Evolutionary conservation across 2,888 invertebrate genomes (phyloP).

Genomic region (Mamestra brassicae): DNA sequence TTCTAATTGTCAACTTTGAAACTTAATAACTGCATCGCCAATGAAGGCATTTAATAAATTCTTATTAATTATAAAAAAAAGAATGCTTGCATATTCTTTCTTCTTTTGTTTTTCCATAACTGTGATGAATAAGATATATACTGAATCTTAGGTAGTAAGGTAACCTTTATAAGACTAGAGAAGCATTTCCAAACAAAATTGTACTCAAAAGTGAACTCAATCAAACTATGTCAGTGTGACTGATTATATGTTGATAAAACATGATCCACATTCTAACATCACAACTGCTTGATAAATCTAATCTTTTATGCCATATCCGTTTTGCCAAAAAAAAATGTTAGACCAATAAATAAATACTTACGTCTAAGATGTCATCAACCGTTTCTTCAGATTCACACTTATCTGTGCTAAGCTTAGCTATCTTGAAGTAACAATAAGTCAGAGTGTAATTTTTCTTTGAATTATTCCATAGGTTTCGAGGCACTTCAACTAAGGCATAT

Average conservation of each 20-base stretch:
- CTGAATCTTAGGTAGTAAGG: too few species aligned
- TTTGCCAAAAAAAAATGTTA: background rate
- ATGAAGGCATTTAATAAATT: too few species aligned
- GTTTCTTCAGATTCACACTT: slow-evolving; percentile 99
- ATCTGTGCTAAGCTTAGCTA: slow-evolving; percentile 98
- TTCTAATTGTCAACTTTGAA: too few species aligned
- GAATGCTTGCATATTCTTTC: too few species aligned
- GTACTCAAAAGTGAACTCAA: background rate
- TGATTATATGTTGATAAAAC: slow-evolving; percentile 27
- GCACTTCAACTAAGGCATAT: slow-evolving; percentile 99
- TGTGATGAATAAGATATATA: background rate
- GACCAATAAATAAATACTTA: slow-evolving; percentile 78
- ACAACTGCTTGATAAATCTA: slow-evolving; percentile 4
- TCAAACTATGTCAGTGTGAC: slow-evolving; percentile 20
- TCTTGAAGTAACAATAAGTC: slow-evolving; percentile 97
- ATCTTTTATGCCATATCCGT: slow-evolving; percentile 6
- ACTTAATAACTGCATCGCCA: too few species aligned
- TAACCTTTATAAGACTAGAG: background rate
- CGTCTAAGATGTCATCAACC: slow-evolving; percentile 98
- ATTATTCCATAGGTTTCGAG: slow-evolving; percentile 97
- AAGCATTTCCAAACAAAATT: background rate
- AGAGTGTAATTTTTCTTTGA: slow-evolving; percentile 96
- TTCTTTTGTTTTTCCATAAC: background rate
- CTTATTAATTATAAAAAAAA: too few species aligned
- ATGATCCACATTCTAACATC: background rate